Conservation (phyloP, 1,140 invertebrate species). For the Eciton burchellii region DNA sequence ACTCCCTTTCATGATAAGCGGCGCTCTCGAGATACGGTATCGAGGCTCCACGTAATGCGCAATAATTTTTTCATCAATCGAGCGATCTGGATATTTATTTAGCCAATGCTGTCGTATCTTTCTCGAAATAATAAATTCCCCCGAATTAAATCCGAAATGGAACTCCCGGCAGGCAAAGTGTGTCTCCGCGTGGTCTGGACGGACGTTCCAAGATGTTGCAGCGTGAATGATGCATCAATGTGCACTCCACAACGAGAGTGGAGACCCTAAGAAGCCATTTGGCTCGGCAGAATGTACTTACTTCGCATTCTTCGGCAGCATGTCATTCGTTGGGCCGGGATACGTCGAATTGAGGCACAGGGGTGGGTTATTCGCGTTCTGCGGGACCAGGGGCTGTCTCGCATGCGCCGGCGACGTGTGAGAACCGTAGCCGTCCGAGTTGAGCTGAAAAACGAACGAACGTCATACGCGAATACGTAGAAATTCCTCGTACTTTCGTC, state of each 20-base stretch:
- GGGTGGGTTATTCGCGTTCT: constrained; percentile 86
- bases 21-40: constrained; percentile 45
- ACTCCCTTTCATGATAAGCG: constrained; percentile 50
- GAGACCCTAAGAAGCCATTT: constrained; percentile 54
- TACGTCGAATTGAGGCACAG: constrained; percentile 85
- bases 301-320: constrained; percentile 95
- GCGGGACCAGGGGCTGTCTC: constrained; percentile 88
- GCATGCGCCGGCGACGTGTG: constrained; percentile 94
- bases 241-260: background rate
- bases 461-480: background rate
- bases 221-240: background rate
- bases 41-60: constrained; percentile 30
- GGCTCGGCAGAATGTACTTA: constrained; percentile 88
- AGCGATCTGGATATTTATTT: constrained; percentile 21
- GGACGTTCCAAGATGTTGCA: background rate
- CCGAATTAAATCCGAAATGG: background rate
- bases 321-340: constrained; percentile 81
- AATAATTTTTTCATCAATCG: constrained; percentile 21
- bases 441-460: constrained; percentile 87
- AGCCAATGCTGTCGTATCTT: too few relatives aligned
- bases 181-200: background rate
- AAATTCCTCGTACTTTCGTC: background rate
- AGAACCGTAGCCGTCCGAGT: constrained; percentile 92
- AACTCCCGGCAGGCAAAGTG: background rate
- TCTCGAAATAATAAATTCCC: too few relatives aligned